Percentiles rank a stretch among this genome's conserved stretches.
Conservation (phyloP, 2,113 vertebrate genomes). For the Tyto alba region DNA sequence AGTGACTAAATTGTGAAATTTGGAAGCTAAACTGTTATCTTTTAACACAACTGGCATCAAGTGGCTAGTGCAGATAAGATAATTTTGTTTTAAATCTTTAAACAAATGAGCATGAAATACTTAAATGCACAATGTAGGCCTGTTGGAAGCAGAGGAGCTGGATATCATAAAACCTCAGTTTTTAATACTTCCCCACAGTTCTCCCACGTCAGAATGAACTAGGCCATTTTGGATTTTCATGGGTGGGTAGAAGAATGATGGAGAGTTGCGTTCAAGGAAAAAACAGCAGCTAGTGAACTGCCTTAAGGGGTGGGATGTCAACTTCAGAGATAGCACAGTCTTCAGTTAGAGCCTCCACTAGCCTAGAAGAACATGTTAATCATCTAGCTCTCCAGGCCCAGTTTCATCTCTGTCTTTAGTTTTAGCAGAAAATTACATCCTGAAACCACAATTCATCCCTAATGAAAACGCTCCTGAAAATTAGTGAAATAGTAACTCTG, state of each 20-base stretch:
- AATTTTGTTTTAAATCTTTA: neutral
- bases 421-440: constrained; percentile 3
- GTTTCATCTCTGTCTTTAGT: neutral
- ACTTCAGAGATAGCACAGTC: neutral
- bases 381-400: neutral
- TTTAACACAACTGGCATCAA: neutral
- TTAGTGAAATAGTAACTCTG: neutral
- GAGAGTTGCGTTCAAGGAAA: neutral
- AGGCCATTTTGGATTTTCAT: neutral
- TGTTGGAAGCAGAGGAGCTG: neutral
- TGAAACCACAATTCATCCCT: neutral
- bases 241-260: neutral
- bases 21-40: neutral
- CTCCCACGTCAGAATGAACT: neutral
- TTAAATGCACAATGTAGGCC: neutral
- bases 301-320: neutral
- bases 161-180: neutral
- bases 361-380: neutral
- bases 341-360: neutral
- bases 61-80: neutral
- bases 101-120: neutral
- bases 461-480: constrained; percentile 21
- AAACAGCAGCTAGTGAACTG: neutral
- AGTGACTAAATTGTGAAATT: neutral
- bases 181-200: neutral